These are phyloP conservation scores for Spea bombifrons DNA, from an alignment of 2,113 vertebrate genomes.

Conservation along the genomic window DNA sequence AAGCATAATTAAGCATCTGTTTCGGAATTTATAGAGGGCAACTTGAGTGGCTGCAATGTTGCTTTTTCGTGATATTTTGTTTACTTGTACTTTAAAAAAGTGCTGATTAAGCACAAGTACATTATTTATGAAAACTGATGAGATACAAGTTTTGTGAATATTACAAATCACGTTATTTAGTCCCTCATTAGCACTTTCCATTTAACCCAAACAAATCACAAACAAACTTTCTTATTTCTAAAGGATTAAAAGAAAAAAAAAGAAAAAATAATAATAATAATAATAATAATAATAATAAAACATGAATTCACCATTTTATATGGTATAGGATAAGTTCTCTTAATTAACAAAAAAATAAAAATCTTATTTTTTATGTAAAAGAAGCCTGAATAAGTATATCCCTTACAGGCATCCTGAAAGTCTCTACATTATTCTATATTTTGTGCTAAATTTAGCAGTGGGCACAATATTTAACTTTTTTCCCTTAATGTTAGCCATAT, in stretches of 20 bases:
- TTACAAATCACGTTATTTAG: slow-evolving; percentile 6
- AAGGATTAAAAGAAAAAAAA: background rate
- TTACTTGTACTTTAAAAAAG: slow-evolving; percentile 34
- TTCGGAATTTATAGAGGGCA: slow-evolving; percentile 24
- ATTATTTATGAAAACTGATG: slow-evolving; percentile 37
- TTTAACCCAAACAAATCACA: slow-evolving; percentile 1
- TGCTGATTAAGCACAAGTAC: slow-evolving; percentile 32
- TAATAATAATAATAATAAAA: no score
- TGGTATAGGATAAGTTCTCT: no score
- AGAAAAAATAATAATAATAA: background rate
- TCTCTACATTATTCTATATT: no score
- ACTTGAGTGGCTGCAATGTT: background rate
- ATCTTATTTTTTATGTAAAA: no score
- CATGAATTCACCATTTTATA: no score
- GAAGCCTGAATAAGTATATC: no score
- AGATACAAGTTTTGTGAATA: slow-evolving; percentile 25
- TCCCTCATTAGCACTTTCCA: slow-evolving; percentile 19
- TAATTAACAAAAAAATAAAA: no score
- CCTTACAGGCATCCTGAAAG: no score
- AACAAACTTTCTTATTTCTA: background rate
- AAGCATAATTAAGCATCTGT: slow-evolving; percentile 37
- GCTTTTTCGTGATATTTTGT: slow-evolving; percentile 31
- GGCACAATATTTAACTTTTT: no score
- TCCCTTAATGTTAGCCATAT: no score
- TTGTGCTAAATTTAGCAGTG: no score